Evolutionary conservation across 2,888 invertebrate species (phyloP).

Genomic region (Thereva unica): DNA sequence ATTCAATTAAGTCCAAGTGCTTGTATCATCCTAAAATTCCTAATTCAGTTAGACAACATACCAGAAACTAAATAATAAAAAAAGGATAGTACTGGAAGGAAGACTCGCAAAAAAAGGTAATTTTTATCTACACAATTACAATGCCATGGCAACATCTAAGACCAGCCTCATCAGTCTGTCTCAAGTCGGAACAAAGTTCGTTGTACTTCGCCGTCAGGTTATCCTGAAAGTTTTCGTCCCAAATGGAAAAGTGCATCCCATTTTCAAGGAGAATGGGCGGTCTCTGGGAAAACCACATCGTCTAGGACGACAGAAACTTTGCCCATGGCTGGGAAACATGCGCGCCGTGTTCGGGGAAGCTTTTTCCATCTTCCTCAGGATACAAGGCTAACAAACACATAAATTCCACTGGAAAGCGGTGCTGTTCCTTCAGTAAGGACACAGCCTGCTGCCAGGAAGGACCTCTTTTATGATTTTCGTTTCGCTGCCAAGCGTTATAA

Average conservation of each 20-base stretch:
- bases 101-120: neutral
- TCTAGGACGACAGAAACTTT: slow-evolving; percentile 16
- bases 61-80: slow-evolving; percentile 5
- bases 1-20: slow-evolving; percentile 31
- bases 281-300: slow-evolving; percentile 37
- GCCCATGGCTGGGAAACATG: slow-evolving; percentile 13
- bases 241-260: slow-evolving; percentile 42
- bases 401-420: slow-evolving; percentile 15
- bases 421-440: slow-evolving; percentile 14
- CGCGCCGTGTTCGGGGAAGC: slow-evolving; percentile 15
- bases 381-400: slow-evolving; percentile 8
- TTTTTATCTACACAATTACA: slow-evolving; percentile 27
- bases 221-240: slow-evolving; percentile 37
- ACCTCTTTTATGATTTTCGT: too few species aligned
- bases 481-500: neutral
- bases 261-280: slow-evolving; percentile 41
- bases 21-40: slow-evolving; percentile 30
- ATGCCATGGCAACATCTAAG: slow-evolving; percentile 9
- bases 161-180: slow-evolving; percentile 40
- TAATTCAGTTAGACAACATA: slow-evolving; percentile 24
- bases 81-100: slow-evolving; percentile 16
- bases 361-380: slow-evolving; percentile 26
- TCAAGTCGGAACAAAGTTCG: slow-evolving; percentile 39
- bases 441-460: neutral
- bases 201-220: slow-evolving; percentile 34